Evolutionary conservation across 1,140 invertebrate genomes (phyloP), one percentile per base, ranked within the genome.

Genomic region (Vanessa atalanta): DNA sequence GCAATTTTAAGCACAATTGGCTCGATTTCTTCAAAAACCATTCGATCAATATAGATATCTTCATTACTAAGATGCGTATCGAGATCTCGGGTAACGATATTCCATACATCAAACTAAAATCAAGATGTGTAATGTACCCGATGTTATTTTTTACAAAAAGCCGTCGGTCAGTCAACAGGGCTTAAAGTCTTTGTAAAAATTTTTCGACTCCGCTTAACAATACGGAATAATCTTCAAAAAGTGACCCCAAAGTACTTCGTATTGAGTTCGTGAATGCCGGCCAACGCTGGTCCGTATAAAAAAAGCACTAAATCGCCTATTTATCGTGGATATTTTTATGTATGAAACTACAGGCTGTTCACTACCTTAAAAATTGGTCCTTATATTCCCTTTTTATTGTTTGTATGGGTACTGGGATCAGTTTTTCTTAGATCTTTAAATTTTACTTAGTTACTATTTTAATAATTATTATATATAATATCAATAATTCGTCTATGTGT

Each of bases 151-250:
- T 43, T 85, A 78, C 78, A 73, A 87, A 87, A 87, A 87, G 78
- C 80, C 74, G 73, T 82, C 83, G 88, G 88, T 89, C 90, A 90
- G 88, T 92, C 88, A 92, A 91, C 85, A 87, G 83, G 76, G 79
- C 82, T 84, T 83, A 75, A 73, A 51, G 63, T 76, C 79, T 86
- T 92, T 91, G 86, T 90, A 73, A 74, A 26, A 47, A 68, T 85
- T 86, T 89, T 90, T 91, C 84, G 88, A 87, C 85, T 88, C 75
- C 71, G 76, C 69, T 76, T 80, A 73, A 91, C 90, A 92, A 91
- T 89, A 76, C 72, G 75, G 76, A 83, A 84, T 91, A 89, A 90
- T 90, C 90, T 87, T 86, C 90, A 90, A 90, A 92, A 92, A 92
- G 85, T 92, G 90, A 92, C 90, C 90, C 90, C 89, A 90, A 91